A percentile compares a stretch with the other conserved stretches of the same genome.
phyloP scores from a whole-genome alignment of 1,140 invertebrate species.

The Sesamia nonagrioides region DNA sequence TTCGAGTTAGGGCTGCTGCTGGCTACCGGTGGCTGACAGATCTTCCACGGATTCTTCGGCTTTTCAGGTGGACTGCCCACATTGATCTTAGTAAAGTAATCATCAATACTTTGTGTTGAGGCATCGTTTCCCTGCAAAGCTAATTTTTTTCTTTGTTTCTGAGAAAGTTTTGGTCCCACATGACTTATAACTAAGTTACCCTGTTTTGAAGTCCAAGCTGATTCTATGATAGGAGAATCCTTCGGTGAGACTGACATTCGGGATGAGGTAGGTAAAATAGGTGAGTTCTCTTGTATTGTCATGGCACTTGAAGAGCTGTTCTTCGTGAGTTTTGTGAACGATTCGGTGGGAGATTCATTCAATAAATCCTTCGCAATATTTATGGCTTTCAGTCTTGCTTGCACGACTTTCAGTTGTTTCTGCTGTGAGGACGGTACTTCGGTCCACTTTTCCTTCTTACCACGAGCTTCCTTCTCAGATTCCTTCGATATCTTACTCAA shows the following conservation, averaged over 20 bases:
- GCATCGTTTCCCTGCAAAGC: slow-evolving; percentile 74
- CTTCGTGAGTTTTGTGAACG: slow-evolving; percentile 79
- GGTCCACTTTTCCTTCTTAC: slow-evolving; percentile 77
- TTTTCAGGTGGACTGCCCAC: slow-evolving; percentile 73
- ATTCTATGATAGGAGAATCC: slow-evolving; percentile 62
- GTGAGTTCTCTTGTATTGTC: slow-evolving; percentile 59
- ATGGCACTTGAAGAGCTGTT: slow-evolving; percentile 72
- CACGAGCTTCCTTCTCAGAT: slow-evolving; percentile 64
- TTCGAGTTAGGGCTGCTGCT: slow-evolving; percentile 71
- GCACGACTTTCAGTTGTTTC: slow-evolving; percentile 83
- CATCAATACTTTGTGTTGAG: slow-evolving; percentile 67
- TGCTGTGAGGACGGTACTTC: slow-evolving; percentile 81
- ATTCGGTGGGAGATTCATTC: slow-evolving; percentile 73
- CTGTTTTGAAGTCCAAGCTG: slow-evolving; percentile 66
- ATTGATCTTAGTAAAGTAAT: slow-evolving; percentile 72
- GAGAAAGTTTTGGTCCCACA: slow-evolving; percentile 88
- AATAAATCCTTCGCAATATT: slow-evolving; percentile 81
- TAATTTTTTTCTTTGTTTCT: slow-evolving; percentile 89
- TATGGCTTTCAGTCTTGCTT: slow-evolving; percentile 86
- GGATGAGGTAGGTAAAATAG: slow-evolving; percentile 69
- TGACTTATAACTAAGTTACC: slow-evolving; percentile 77
- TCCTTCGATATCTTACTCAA: slow-evolving; percentile 79
- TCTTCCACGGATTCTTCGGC: slow-evolving; percentile 83
- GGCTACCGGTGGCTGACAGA: slow-evolving; percentile 70
- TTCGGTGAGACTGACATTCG: slow-evolving; percentile 75